Evolutionary conservation across 2,888 invertebrate species (phyloP), one percentile per base, ranked within the genome.

Genomic region (Amiota mariae): DNA sequence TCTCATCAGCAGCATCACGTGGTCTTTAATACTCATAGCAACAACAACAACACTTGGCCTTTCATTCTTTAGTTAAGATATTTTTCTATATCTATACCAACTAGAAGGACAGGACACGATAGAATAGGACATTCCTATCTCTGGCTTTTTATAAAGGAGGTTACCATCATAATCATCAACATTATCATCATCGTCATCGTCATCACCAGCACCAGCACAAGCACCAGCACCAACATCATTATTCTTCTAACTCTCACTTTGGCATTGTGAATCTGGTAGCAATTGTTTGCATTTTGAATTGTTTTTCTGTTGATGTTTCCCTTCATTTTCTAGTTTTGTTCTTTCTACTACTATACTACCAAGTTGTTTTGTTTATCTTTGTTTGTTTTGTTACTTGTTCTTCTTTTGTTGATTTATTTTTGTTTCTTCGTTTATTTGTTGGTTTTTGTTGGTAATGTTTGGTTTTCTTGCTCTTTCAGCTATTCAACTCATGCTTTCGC

Each of bases 221-320:
- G 4, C n/a, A n/a, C n/a, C n/a, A 13, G 8, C 11, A 13, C 8
- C 51, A 2, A 6, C 8, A n/a, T n/a, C 9, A 51, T n/a, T 13
- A 2, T 51, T 13, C n/a, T 51, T n/a, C 12, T 54, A 9, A 12
- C 13, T 12, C 54, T 12, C 54, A 12, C 54, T 54, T 54, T n/a
- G 54, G 12, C 54, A 54, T n/a, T 54, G 54, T 54, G 54, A 57
- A 13, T 15, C 57, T 64, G 46, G 74, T 70, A 57, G 73, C 79
- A 77, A 77, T 77, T 79, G 78, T 76, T 77, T 76, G 78, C 72
- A 75, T 75, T 77, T 49, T 64, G 75, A 73, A 76, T 78, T 76
- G 78, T 75, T 71, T 74, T 46, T 15, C 57, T 57, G 57, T 57
- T 57, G n/a, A n/a, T 57, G 18, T 18, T 57, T 57, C 15, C 36